phyloP scores from a whole-genome alignment of 2,113 vertebrate species.

The Alethe diademata region DNA sequence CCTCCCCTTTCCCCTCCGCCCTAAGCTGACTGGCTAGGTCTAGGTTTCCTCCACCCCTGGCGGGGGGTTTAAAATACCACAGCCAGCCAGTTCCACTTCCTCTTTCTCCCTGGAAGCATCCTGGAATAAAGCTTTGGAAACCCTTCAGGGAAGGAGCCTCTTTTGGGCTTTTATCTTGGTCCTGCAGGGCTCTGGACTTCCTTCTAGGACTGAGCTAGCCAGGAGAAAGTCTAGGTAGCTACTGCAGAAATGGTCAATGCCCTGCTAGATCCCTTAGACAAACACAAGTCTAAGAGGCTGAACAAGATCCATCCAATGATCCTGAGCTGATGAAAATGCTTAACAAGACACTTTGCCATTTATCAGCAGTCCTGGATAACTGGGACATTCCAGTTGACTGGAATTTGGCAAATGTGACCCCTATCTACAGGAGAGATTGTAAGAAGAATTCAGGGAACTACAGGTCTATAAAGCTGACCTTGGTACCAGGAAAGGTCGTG shows the following conservation, averaged over 20 bases:
- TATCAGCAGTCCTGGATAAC: background rate
- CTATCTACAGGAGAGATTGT: background rate
- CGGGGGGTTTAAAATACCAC: too few species aligned
- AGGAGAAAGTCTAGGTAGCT: too few species aligned
- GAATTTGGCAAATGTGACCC: background rate
- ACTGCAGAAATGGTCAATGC: background rate
- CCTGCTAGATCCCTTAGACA: background rate
- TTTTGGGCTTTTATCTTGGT: too few species aligned
- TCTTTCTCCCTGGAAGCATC: too few species aligned
- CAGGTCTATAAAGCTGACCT: background rate
- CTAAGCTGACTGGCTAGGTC: too few species aligned
- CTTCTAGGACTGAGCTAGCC: too few species aligned
- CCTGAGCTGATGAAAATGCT: background rate
- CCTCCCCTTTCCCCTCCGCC: too few species aligned
- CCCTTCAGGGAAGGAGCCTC: too few species aligned
- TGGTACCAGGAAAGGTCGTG: rapidly evolving
- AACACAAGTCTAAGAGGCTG: background rate
- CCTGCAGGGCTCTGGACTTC: too few species aligned
- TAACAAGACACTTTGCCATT: background rate
- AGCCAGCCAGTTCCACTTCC: too few species aligned
- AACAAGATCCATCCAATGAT: background rate
- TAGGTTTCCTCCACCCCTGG: too few species aligned
- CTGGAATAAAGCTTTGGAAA: too few species aligned
- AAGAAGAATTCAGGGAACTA: background rate
- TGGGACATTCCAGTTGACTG: background rate